Conservation (phyloP, 2,113 vertebrate species). For the Hiodon tergisus region DNA sequence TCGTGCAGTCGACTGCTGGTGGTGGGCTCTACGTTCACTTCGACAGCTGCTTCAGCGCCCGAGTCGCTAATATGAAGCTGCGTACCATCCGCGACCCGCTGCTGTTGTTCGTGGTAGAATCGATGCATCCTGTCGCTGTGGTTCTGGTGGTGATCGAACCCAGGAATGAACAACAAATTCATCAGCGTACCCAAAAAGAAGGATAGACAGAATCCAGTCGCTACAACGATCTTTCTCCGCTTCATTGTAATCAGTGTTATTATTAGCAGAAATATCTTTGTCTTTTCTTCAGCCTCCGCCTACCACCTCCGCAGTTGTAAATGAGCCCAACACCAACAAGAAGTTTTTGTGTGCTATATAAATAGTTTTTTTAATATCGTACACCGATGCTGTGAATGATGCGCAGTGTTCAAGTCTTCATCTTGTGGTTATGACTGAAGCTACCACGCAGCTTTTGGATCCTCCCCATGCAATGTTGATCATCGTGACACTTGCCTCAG, state of each 20-base stretch:
- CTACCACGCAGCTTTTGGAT: slow-evolving; percentile 28
- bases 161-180: slow-evolving; percentile 74
- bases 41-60: slow-evolving; percentile 15
- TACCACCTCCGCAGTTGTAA: slow-evolving; percentile 32
- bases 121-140: slow-evolving; percentile 34
- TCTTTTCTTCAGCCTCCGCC: slow-evolving; percentile 33
- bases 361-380: slow-evolving; percentile 21
- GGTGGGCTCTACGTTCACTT: slow-evolving; percentile 12
- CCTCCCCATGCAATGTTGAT: slow-evolving; percentile 39
- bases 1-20: slow-evolving; percentile 12
- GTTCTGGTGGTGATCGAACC: slow-evolving; percentile 59
- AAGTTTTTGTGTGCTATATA: slow-evolving; percentile 29
- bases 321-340: slow-evolving; percentile 24
- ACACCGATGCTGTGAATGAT: slow-evolving; percentile 28
- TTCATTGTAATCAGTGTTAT: slow-evolving; percentile 59
- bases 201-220: slow-evolving; percentile 70
- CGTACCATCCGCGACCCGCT: slow-evolving; percentile 24
- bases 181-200: slow-evolving; percentile 75
- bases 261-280: slow-evolving; percentile 27
- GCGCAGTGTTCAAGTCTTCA: slow-evolving; percentile 36
- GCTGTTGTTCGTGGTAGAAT: slow-evolving; percentile 25
- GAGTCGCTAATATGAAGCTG: slow-evolving; percentile 30
- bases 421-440: slow-evolving; percentile 35
- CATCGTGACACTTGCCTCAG: slow-evolving; percentile 41
- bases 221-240: slow-evolving; percentile 68